Percentiles rank a stretch among this genome's conserved stretches.
Evolutionary conservation across 2,113 vertebrate species (phyloP).

Genomic region (Gopherus evgoodei): DNA sequence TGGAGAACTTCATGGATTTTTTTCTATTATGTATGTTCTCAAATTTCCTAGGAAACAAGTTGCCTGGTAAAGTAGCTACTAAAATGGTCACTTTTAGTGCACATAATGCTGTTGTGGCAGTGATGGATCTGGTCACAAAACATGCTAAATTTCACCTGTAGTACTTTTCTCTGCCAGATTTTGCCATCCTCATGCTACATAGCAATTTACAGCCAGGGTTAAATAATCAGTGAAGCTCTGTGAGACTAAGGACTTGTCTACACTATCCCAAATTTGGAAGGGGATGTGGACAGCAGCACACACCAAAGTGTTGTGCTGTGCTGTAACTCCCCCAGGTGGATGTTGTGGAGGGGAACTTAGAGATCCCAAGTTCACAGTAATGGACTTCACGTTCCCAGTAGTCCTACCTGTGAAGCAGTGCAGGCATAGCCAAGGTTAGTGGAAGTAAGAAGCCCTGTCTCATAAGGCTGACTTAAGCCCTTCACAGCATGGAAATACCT

Average conservation of each 20-base stretch:
- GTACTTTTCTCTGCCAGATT: background rate
- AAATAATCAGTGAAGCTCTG: background rate
- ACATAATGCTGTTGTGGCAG: background rate
- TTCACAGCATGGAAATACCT: background rate
- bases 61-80: no score
- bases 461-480: background rate
- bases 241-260: background rate
- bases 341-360: background rate
- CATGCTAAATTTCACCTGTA: background rate
- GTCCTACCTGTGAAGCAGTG: background rate
- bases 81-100: background rate
- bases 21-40: background rate
- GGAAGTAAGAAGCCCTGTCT: background rate
- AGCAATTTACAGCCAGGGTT: background rate
- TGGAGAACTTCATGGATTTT: background rate
- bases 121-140: background rate
- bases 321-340: background rate
- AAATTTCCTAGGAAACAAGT: background rate
- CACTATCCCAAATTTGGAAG: no score
- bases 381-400: fast-evolving
- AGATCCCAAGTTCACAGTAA: background rate
- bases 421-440: background rate
- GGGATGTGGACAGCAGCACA: background rate
- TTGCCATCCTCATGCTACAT: background rate
- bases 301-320: background rate